Evolutionary conservation across 2,113 vertebrate genomes (phyloP).

Genomic region (Epinephelus fuscoguttatus): DNA sequence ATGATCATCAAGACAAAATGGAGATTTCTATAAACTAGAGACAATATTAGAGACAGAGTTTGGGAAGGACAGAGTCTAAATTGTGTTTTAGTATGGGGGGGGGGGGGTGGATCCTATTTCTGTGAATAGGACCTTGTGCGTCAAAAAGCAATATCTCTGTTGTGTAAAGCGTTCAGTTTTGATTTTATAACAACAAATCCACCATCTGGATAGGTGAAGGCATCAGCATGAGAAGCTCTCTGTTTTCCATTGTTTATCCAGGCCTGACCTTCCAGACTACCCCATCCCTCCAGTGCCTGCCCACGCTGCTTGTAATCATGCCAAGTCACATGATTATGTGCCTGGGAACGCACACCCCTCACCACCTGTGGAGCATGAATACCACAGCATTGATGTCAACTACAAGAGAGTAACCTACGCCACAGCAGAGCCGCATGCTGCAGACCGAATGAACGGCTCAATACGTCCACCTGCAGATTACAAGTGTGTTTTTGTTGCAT

Average conservation of each 20-base stretch:
- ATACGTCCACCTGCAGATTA: slow-evolving; percentile 85
- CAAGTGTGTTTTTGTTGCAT: slow-evolving; percentile 81
- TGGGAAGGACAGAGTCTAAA: not conserved
- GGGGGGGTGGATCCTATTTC: not conserved
- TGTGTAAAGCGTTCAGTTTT: slow-evolving; percentile 21
- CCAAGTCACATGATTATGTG: slow-evolving; percentile 64
- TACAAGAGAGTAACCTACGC: slow-evolving; percentile 86
- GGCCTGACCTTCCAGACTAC: slow-evolving; percentile 89
- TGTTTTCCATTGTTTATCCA: slow-evolving; percentile 71
- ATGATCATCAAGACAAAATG: not conserved
- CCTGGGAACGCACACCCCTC: slow-evolving; percentile 65
- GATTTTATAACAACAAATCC: slow-evolving; percentile 35
- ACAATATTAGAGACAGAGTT: not conserved
- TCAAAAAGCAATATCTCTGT: not conserved
- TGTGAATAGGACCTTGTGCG: not conserved
- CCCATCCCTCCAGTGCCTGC: slow-evolving; percentile 87
- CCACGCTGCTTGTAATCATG: slow-evolving; percentile 74
- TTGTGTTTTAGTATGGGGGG: not conserved
- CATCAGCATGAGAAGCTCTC: slow-evolving; percentile 37
- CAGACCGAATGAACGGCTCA: slow-evolving; percentile 83
- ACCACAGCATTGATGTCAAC: slow-evolving; percentile 87
- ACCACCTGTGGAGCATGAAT: slow-evolving; percentile 90
- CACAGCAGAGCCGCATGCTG: slow-evolving; percentile 84
- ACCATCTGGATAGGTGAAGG: slow-evolving; percentile 45
- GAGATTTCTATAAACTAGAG: not conserved